Percentiles rank a stretch among this genome's conserved stretches.
Conservation (phyloP, 2,888 invertebrate species). For the Drosophila multiciliata region DNA sequence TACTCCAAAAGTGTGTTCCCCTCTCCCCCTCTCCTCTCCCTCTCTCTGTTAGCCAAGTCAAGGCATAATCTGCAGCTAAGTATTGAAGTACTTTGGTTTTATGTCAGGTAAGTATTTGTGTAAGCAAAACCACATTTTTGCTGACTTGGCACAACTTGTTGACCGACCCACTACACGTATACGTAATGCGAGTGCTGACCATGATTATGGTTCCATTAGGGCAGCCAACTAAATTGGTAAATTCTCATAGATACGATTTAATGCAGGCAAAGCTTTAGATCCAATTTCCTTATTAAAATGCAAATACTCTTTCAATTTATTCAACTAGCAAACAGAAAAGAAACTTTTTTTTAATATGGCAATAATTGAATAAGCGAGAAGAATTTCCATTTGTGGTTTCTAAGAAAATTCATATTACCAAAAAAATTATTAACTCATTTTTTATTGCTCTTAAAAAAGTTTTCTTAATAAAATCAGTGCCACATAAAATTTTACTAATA, state of each 20-base stretch:
- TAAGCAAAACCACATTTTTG: conserved; percentile 62
- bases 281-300: background rate
- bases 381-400: background rate
- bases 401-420: background rate
- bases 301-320: background rate
- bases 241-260: background rate
- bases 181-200: conserved; percentile 46
- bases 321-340: too few relatives aligned
- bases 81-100: conserved; percentile 55
- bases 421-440: background rate
- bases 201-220: conserved; percentile 16
- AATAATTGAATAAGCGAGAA: too few relatives aligned
- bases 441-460: background rate
- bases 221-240: conserved; percentile 22
- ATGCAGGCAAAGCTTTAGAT: background rate
- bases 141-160: conserved; percentile 63
- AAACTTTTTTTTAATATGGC: too few relatives aligned
- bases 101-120: conserved; percentile 71
- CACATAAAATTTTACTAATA: background rate
- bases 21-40: too few relatives aligned
- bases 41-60: conserved; percentile 1
- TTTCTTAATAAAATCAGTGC: background rate
- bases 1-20: background rate
- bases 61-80: conserved; percentile 44
- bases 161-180: conserved; percentile 56